A percentile compares a stretch with the other conserved stretches of the same genome.
Conservation (phyloP, 1,140 invertebrate species). For the Musca vetustissima region DNA sequence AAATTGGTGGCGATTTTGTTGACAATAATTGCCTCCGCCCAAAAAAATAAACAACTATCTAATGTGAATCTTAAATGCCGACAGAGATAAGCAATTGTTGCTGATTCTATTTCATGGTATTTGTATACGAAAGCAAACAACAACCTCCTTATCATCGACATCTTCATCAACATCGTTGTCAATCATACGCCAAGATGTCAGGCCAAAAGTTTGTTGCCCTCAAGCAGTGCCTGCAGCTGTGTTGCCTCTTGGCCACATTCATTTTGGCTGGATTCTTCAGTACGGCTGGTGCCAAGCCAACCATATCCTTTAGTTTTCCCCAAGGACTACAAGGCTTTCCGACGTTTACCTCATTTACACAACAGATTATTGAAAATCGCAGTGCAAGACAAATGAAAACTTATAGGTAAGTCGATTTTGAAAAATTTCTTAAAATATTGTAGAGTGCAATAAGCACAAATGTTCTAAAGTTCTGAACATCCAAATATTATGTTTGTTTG, state of each 20-base stretch:
- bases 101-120: no score
- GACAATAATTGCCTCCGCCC: no score
- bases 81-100: not conserved
- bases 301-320: slow-evolving; percentile 47
- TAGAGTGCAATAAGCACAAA: no score
- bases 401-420: slow-evolving; percentile 51
- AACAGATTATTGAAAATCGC: slow-evolving; percentile 51
- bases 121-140: no score
- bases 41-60: no score
- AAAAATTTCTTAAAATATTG: no score
- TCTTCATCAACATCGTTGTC: not conserved
- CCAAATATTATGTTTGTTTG: no score
- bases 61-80: no score
- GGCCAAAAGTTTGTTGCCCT: not conserved
- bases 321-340: slow-evolving; percentile 48
- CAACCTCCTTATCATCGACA: no score
- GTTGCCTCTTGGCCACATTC: slow-evolving; percentile 39
- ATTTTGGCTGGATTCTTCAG: slow-evolving; percentile 43
- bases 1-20: no score
- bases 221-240: slow-evolving; percentile 33
- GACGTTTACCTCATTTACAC: slow-evolving; percentile 52
- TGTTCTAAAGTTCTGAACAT: no score
- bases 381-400: slow-evolving; percentile 53
- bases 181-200: not conserved
- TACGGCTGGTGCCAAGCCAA: slow-evolving; percentile 47